Evolutionary conservation across 2,113 vertebrate genomes (phyloP), one percentile per base, ranked within the genome.

Genomic region (Leptobrachium ailaonicum): DNA sequence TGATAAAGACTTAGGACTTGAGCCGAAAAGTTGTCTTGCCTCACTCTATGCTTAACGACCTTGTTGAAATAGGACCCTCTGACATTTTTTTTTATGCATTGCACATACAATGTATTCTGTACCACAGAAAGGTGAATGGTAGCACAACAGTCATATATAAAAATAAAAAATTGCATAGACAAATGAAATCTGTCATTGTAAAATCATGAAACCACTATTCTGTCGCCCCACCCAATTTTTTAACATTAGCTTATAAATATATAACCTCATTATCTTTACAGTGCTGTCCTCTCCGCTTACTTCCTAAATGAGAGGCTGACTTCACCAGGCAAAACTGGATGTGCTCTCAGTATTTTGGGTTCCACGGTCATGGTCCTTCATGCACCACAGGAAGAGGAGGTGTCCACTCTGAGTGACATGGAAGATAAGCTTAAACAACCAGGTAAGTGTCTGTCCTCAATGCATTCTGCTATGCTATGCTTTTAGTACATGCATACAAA

Each of bases 291-390:
- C 14, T 94, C 94, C 62, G 91, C 95, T 3, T 90, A 91, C 76
- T 95, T 95, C 82, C 89, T 96, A 73, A 94, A 94, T 8, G 93
- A 96, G 82, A 88, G 89, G 73, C 82, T 96, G 77, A 97, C 94
- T 14, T 78, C 94, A 64, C 92, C 95, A 0, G 93, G 93, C 64
- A 95, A 95, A 85, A 88, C 93, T 1, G 94, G 93, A 70, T 96
- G 94, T 58, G 56, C 94, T 78, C 87, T 96, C 74, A 94, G 93
- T 82, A 77, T 96, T 78, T 44, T 95, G 84, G 94, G 94, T 73
- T 96, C 94, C 79, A 93, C 91, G 0, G 94, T 95, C 79, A 96
- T 96, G 94, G 94, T 96, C 66, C 89, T 95, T 77, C 94, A 95
- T 14, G 95, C 93, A 4, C 95, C 95, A 0, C 91, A 95, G 73